These are phyloP conservation scores for Melierax canorus DNA, from an alignment of 2,113 vertebrate genomes.

Conservation along the genomic window DNA sequence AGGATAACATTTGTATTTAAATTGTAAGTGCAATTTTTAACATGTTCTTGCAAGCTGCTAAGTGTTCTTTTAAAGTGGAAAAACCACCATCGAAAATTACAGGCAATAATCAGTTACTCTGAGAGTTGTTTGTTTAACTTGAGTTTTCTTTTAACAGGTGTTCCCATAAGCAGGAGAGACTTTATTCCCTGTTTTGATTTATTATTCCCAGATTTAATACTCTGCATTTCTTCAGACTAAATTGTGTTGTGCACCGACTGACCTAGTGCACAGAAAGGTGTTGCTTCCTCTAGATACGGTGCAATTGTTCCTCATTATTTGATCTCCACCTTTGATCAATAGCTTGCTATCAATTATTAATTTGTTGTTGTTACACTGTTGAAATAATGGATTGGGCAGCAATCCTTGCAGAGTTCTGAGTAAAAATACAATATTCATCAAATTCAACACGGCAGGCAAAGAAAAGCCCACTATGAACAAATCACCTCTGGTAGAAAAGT, in stretches of 20 bases:
- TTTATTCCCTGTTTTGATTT: slow-evolving; percentile 22
- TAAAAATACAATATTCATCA: not conserved
- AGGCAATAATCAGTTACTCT: not conserved
- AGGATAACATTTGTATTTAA: not conserved
- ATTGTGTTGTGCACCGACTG: not conserved
- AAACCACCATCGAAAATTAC: slow-evolving; percentile 9
- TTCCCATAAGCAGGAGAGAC: not conserved
- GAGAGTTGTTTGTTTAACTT: not conserved
- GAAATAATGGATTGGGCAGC: not conserved
- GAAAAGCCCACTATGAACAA: not conserved
- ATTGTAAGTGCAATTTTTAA: slow-evolving; percentile 3
- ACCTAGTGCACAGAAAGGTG: not conserved
- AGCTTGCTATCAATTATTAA: not conserved
- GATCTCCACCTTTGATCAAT: not conserved
- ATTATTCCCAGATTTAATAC: slow-evolving; percentile 33
- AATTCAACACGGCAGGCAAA: not conserved
- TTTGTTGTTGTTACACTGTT: not conserved
- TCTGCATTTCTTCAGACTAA: not conserved
- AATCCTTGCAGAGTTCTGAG: not conserved
- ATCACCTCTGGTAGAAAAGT: not conserved
- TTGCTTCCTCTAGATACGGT: not conserved
- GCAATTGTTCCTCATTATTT: not conserved
- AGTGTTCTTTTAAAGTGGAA: slow-evolving; percentile 18
- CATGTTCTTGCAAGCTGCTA: not conserved
- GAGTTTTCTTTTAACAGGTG: slow-evolving; percentile 18